These are phyloP conservation scores for Hyalella azteca DNA, from an alignment of 2,888 invertebrate genomes.

Conservation along the genomic window DNA sequence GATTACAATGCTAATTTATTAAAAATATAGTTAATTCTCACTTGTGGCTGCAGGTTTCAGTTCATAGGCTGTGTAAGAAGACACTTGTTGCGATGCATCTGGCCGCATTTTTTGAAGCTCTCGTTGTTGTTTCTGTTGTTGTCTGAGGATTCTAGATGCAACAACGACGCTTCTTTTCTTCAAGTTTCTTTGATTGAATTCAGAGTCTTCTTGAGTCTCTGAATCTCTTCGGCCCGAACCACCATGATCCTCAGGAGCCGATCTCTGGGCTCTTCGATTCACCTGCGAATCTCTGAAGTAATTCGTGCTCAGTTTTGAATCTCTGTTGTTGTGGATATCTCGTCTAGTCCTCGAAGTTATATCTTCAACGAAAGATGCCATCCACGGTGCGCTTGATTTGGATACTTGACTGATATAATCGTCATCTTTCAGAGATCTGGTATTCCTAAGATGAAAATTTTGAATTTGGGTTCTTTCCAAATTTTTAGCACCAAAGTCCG, in stretches of 20 bases:
- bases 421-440: too few relatives aligned
- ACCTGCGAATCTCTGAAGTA: too few relatives aligned
- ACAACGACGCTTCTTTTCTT: not conserved
- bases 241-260: not conserved
- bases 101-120: not conserved
- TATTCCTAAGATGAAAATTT: too few relatives aligned
- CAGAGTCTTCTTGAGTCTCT: not conserved
- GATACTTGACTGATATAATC: too few relatives aligned
- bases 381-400: too few relatives aligned
- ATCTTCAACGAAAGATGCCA: too few relatives aligned
- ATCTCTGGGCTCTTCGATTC: not conserved
- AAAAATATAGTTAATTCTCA: too few relatives aligned
- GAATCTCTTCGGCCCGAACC: not conserved
- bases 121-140: not conserved
- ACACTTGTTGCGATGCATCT: conserved; percentile 13
- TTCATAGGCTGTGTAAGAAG: conserved; percentile 5
- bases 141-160: not conserved
- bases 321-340: too few relatives aligned
- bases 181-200: not conserved
- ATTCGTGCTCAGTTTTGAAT: too few relatives aligned
- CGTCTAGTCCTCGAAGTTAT: too few relatives aligned
- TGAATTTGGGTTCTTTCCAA: too few relatives aligned
- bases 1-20: not conserved
- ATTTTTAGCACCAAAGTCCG: too few relatives aligned
- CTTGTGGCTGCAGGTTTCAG: conserved; percentile 7